phyloP scores from a whole-genome alignment of 2,113 vertebrate genomes.

The Ranitomeya variabilis region DNA sequence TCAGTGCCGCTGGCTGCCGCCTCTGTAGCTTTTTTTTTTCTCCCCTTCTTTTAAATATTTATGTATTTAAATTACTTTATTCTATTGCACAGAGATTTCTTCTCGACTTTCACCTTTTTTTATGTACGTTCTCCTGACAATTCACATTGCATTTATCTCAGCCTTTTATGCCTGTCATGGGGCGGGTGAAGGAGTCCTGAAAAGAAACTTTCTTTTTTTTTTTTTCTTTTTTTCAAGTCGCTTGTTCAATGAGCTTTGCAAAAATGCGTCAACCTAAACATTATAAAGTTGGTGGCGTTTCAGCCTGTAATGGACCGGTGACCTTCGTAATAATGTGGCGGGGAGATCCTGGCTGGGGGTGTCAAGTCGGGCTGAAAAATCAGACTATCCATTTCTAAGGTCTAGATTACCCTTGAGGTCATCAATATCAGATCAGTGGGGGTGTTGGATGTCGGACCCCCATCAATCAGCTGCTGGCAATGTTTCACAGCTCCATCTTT shows the following conservation, averaged over 20 bases:
- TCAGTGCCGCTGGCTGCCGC: constrained; percentile 40
- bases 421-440: too few species aligned
- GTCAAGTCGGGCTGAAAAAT: not conserved
- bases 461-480: too few species aligned
- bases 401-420: too few species aligned
- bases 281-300: not conserved
- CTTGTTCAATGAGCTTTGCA: constrained; percentile 67
- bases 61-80: constrained; percentile 62
- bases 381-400: too few species aligned
- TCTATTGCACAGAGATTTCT: constrained; percentile 58
- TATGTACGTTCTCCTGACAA: constrained; percentile 37
- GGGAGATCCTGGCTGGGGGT: not conserved
- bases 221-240: constrained; percentile 56
- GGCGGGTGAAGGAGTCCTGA: constrained; percentile 65
- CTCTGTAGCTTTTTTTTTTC: constrained; percentile 51
- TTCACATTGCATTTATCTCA: constrained; percentile 65
- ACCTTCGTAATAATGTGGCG: not conserved
- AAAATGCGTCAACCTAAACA: not conserved
- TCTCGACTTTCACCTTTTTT: constrained; percentile 60
- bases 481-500: too few species aligned
- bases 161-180: constrained; percentile 59
- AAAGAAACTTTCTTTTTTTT: constrained; percentile 61
- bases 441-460: too few species aligned
- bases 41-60: constrained; percentile 60
- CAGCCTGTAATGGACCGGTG: not conserved